Percentiles rank a stretch among this genome's conserved stretches.
These are phyloP conservation scores for Mallateleia sp. DNA, from an alignment of 2,888 invertebrate species.

Conservation along the genomic window DNA sequence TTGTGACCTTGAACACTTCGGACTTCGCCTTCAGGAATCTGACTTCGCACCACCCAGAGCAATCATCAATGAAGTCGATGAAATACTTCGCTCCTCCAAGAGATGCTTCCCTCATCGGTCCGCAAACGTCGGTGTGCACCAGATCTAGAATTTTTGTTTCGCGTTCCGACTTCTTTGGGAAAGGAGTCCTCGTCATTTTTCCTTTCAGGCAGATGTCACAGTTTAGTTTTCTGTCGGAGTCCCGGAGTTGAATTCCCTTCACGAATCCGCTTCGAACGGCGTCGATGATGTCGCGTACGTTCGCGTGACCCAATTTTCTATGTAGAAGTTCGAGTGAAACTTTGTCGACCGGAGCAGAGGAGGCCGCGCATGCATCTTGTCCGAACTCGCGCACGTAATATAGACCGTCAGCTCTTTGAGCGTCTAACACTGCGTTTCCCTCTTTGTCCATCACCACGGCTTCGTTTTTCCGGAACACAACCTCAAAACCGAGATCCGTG, in stretches of 20 bases:
- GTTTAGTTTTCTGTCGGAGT: background rate
- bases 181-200: slow-evolving; percentile 31
- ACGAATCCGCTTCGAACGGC: slow-evolving; percentile 15
- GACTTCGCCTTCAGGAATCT: slow-evolving; percentile 72
- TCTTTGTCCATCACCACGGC: no score
- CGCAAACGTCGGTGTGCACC: slow-evolving; percentile 75
- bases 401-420: no score
- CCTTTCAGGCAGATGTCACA: slow-evolving; percentile 10
- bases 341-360: background rate
- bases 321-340: slow-evolving; percentile 6
- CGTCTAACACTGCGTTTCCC: no score
- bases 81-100: no score
- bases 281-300: slow-evolving; percentile 24
- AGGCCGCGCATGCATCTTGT: background rate
- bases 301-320: slow-evolving; percentile 32
- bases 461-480: no score
- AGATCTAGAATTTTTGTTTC: no score
- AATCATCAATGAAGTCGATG: no score
- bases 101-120: no score
- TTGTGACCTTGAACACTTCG: slow-evolving; percentile 73
- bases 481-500: no score
- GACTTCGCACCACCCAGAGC: no score
- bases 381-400: no score
- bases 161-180: background rate
- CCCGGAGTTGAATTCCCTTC: slow-evolving; percentile 14